Evolutionary conservation across 2,113 vertebrate species (phyloP).

Genomic region (Euleptes europaea): DNA sequence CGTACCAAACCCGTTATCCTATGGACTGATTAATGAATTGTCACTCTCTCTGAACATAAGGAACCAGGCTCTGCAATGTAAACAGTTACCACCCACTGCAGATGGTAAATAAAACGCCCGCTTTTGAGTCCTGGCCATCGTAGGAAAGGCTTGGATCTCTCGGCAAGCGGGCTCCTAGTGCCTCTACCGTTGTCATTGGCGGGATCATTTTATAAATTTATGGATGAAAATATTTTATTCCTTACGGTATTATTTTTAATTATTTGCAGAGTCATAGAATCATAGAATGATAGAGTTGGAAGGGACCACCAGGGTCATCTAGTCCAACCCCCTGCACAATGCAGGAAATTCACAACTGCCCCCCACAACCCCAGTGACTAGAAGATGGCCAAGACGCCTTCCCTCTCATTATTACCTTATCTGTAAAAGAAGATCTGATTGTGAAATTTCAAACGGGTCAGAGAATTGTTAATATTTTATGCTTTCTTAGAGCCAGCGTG

Average conservation of each 20-base stretch:
- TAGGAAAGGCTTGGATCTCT: constrained; percentile 17
- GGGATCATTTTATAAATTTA: constrained; percentile 13
- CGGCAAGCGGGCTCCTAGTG: not conserved
- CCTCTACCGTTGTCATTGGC: not conserved
- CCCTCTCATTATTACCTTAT: constrained; percentile 41
- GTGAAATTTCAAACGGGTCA: constrained; percentile 47
- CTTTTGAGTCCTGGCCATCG: constrained; percentile 29
- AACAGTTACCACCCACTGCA: constrained; percentile 45
- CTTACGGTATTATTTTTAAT: constrained; percentile 26
- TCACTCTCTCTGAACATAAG: constrained; percentile 52
- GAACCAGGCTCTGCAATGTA: constrained; percentile 35
- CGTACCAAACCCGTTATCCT: constrained; percentile 1
- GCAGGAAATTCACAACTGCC: too few species aligned
- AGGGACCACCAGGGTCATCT: too few species aligned
- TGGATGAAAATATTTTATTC: constrained; percentile 28
- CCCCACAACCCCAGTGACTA: too few species aligned
- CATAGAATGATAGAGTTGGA: too few species aligned
- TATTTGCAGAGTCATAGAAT: not conserved
- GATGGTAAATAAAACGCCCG: constrained; percentile 32
- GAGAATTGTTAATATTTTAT: constrained; percentile 47
- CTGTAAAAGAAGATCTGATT: constrained; percentile 40
- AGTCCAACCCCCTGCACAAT: too few species aligned
- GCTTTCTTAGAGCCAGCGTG: constrained; percentile 37
- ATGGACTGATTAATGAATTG: constrained; percentile 54
- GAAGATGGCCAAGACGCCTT: too few species aligned